Base-by-base conservation (phyloP, 2,888 invertebrate genomes). In the Drosophila pseudotalamancana region DNA sequence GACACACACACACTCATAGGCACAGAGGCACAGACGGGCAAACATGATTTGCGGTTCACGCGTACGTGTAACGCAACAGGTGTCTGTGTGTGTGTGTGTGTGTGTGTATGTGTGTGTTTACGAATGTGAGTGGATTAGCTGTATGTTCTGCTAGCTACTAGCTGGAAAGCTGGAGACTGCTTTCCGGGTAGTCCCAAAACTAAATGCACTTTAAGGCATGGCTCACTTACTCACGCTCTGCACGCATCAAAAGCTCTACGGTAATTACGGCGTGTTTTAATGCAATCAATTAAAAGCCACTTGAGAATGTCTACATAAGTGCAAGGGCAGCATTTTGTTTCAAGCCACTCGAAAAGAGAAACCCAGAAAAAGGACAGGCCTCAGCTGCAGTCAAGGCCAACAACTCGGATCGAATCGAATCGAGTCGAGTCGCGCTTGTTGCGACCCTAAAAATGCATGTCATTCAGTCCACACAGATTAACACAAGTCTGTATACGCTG, bases 401-500 rank as follows among this genome's bases (percentile, higher is more conserved):
- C 81, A 16, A 77, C 77, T 83, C 51, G 14, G 67, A 77, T 83
- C 51, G 14, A 70, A 66, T 69, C 50, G 34, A 67, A 43, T 57
- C 27, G 12, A 21, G 1, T 43, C 18, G 25, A 49, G 35, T 27
- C 18, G 27, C 35, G 50, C 65, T 56, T 46, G 50, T 50, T 61
- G 60, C 67, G 86, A 74, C 81, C 84, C 77, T 71, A 83, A 81
- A 79, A 83, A 14, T 79, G 86, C 79, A 69, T 67, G 66, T 80
- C 80, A 80, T 80, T 62, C 68, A n/a, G 21, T 8, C 6, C 14
- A 6, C 45, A 32, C 0, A 9, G n/a, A n/a, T n/a, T n/a, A n/a
- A n/a, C n/a, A n/a, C n/a, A n/a, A n/a, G n/a, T n/a, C n/a, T n/a
- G n/a, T n/a, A n/a, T n/a, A n/a, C n/a, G n/a, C n/a, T n/a, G n/a